Conservation (phyloP, 2,888 invertebrate species). For the Craniophora ligustri region DNA sequence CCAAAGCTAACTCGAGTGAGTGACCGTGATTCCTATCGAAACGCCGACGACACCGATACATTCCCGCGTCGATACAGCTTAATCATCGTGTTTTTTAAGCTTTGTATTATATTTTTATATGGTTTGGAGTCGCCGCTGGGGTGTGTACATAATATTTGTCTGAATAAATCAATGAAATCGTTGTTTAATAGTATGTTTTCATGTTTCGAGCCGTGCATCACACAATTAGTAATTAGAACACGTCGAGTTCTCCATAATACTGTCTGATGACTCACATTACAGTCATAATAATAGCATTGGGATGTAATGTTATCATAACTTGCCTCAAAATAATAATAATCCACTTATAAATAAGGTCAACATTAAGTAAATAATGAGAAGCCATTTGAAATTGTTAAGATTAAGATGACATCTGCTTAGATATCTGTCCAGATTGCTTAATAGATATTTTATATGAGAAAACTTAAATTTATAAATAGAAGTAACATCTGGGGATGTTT, state of each 20-base stretch:
- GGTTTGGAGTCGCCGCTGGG: constrained; percentile 66
- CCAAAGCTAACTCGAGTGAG: constrained; percentile 69
- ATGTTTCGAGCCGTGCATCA: constrained; percentile 62
- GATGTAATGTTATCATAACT: constrained; percentile 44
- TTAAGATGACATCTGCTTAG: constrained; percentile 53
- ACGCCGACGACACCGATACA: constrained; percentile 65
- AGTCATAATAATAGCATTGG: constrained; percentile 21
- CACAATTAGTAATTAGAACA: constrained; percentile 47
- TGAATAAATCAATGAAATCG: constrained; percentile 72
- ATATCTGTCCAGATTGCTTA: constrained; percentile 57
- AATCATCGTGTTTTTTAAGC: constrained; percentile 77
- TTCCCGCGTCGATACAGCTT: constrained; percentile 72
- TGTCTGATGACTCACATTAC: constrained; percentile 35
- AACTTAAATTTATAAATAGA: constrained; percentile 54
- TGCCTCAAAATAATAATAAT: constrained; percentile 45
- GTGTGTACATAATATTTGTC: constrained; percentile 79
- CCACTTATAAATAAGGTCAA: constrained; percentile 39
- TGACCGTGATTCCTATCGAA: constrained; percentile 66
- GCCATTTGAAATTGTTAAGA: constrained; percentile 49
- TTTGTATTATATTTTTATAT: constrained; percentile 81
- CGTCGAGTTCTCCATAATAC: constrained; percentile 17
- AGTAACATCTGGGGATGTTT: constrained; percentile 49
- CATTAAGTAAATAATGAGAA: constrained; percentile 42
- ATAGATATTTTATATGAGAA: constrained; percentile 54
- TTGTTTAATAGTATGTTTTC: constrained; percentile 65